Base-by-base conservation (phyloP, 1,140 invertebrate genomes). In the Leptinotarsa defecta region DNA sequence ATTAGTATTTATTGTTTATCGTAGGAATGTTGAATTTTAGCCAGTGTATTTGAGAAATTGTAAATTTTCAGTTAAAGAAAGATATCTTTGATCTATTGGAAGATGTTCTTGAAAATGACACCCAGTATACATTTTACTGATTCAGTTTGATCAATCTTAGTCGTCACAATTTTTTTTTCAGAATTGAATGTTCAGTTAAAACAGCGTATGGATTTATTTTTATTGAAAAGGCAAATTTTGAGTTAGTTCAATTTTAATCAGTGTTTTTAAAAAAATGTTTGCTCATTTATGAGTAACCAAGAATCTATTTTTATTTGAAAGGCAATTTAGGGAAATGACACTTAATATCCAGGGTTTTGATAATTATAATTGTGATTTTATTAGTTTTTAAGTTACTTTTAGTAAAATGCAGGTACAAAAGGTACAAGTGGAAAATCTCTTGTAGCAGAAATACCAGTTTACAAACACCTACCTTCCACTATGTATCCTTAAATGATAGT, bases 341-440 rank as follows among this genome's bases (percentile, higher is more conserved):
- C 68, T 69, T 69, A 48, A 49, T 70, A 70, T 70, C 48, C 68
- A 70, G 68, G 68, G 68, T 70, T 70, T 70, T 70, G 34, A 70
- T 70, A 70, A 70, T 27, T 72, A 72, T 62, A 27, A 72, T 62
- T 72, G 57, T 72, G 57, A 61, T 61, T 72, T 62, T 61, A n/a
- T 61, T 62, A 72, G 49, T 48, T 72, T 72, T 34, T 72, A 72
- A 48, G 27, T 72, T 73, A 48, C 24, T 43, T 20, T 65, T 22
- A 57, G 34, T 34, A 34, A 34, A 34, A 48, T 65, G 71, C 13
- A 73, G 57, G 34, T 62, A 73, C 52, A 65, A 65, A 43, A 73
- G 34, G 24, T 63, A 20, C 64, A 19, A 19, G n/a, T 17, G n/a
- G n/a, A 27, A 34, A 73, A 48, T 13, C 34, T 73, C 48, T 13